A percentile compares a stretch with the other conserved stretches of the same genome.
Evolutionary conservation across 2,797 vertebrate genomes (phyloP).

Genomic region (Rhyacichthys aspro): DNA sequence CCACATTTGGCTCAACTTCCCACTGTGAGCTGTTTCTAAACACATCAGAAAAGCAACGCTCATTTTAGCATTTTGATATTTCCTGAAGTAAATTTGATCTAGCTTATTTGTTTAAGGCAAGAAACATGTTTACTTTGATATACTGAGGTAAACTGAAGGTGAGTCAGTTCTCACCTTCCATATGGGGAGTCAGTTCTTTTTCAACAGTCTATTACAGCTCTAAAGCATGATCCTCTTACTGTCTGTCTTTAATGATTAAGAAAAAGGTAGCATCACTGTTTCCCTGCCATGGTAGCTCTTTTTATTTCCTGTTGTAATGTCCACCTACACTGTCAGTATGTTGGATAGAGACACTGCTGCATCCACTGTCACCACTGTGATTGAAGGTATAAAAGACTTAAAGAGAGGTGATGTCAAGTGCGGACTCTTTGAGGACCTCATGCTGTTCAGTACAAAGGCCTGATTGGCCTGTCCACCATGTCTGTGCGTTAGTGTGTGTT

Average conservation of each 20-base stretch:
- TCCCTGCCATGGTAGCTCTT: not conserved
- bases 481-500: conserved; percentile 21
- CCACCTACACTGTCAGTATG: not conserved
- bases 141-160: conserved; percentile 10
- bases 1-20: not conserved
- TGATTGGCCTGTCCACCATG: conserved; percentile 39
- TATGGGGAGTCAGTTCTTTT: not conserved
- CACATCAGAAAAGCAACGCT: conserved; percentile 16
- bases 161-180: too few relatives aligned
- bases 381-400: conserved; percentile 38
- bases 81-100: conserved; percentile 12
- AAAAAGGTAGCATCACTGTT: conserved; percentile 5
- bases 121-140: conserved; percentile 8
- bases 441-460: conserved; percentile 46
- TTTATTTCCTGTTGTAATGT: not conserved
- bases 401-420: conserved; percentile 44
- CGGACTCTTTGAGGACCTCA: conserved; percentile 46
- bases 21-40: conserved; percentile 5
- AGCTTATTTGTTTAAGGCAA: conserved; percentile 22
- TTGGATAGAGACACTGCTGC: conserved; percentile 31
- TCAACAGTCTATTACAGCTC: not conserved
- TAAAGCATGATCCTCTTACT: not conserved
- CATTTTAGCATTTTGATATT: not conserved
- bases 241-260: conserved; percentile 7
- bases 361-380: conserved; percentile 33